Conservation (phyloP, 2,113 vertebrate species). For the Thymallus thymallus region DNA sequence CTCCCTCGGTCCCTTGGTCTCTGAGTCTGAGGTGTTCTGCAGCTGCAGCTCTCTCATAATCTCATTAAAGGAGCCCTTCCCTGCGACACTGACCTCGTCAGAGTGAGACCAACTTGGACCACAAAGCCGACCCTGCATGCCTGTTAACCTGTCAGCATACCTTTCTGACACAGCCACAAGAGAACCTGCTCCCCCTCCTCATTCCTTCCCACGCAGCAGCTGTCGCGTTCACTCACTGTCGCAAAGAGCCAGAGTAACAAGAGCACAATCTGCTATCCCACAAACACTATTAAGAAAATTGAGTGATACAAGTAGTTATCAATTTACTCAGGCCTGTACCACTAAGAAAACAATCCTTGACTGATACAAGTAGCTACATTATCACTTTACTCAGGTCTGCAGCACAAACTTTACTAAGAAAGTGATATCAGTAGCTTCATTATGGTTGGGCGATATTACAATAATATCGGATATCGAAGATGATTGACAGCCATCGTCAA, state of each 20-base stretch:
- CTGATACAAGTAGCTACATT: too few relatives aligned
- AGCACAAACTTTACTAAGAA: too few relatives aligned
- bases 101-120: constrained; percentile 8
- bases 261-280: not conserved
- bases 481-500: too few relatives aligned
- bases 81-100: constrained; percentile 10
- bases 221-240: not conserved
- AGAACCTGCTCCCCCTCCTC: not conserved
- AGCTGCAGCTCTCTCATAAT: constrained; percentile 1
- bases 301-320: too few relatives aligned
- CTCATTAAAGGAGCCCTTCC: constrained; percentile 25
- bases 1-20: not conserved
- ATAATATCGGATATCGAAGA: too few relatives aligned
- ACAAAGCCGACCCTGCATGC: not conserved
- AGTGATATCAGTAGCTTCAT: too few relatives aligned
- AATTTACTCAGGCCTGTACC: too few relatives aligned
- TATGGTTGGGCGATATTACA: too few relatives aligned
- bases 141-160: constrained; percentile 23
- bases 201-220: not conserved
- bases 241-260: not conserved
- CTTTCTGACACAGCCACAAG: constrained; percentile 5
- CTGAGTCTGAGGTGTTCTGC: not conserved
- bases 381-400: too few relatives aligned
- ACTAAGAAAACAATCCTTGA: too few relatives aligned
- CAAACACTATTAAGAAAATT: not conserved